phyloP scores from a whole-genome alignment of 2,888 invertebrate genomes.

The Agriopis marginaria region DNA sequence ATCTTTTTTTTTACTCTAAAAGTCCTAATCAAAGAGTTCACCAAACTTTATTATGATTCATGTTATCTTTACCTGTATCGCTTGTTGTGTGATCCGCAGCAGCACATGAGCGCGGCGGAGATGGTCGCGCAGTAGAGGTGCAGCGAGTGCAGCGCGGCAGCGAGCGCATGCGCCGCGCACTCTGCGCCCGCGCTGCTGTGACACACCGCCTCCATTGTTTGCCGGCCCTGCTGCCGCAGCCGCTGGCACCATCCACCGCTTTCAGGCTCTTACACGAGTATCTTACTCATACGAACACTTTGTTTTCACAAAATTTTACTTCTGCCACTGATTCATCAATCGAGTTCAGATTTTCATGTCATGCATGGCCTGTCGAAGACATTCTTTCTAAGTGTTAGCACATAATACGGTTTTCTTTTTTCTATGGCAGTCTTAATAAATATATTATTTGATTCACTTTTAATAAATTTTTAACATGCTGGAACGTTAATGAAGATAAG shows the following conservation, averaged over 20 bases:
- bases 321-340: slow-evolving; percentile 1
- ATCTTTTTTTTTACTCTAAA: not conserved
- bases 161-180: slow-evolving; percentile 70
- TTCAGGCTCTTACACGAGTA: slow-evolving; percentile 39
- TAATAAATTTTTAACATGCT: too few species aligned
- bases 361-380: not conserved
- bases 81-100: slow-evolving; percentile 66
- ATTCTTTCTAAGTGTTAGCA: not conserved
- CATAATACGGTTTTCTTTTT: not conserved
- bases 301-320: slow-evolving; percentile 22
- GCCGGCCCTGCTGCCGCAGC: slow-evolving; percentile 25
- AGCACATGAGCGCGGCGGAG: slow-evolving; percentile 74
- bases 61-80: slow-evolving; percentile 54
- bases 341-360: not conserved
- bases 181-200: slow-evolving; percentile 34
- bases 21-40: not conserved
- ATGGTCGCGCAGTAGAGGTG: slow-evolving; percentile 79
- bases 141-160: slow-evolving; percentile 74
- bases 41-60: not conserved
- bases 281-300: slow-evolving; percentile 36
- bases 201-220: slow-evolving; percentile 75
- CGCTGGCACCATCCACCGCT: slow-evolving; percentile 42
- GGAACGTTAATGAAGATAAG: too few species aligned
- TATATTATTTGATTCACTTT: not conserved
- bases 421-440: not conserved